Evolutionary conservation across 2,797 vertebrate species (phyloP).

Genomic region (Gorsachius magnificus): DNA sequence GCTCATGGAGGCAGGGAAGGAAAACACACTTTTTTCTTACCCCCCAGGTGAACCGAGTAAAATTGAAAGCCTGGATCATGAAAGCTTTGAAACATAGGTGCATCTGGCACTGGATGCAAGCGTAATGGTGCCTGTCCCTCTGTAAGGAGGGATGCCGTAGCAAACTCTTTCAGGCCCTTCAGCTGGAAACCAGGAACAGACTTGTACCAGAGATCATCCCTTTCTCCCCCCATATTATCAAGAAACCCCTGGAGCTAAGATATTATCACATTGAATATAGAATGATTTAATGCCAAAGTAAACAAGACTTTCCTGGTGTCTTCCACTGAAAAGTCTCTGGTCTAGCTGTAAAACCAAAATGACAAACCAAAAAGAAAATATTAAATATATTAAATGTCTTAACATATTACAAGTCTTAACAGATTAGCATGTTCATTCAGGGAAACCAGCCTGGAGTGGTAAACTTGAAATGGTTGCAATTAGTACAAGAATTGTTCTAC

Average conservation of each 20-base stretch:
- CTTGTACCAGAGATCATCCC: background rate
- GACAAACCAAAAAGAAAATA: background rate
- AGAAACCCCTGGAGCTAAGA: conserved; percentile 7
- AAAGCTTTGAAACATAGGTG: background rate
- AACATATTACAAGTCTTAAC: conserved; percentile 34
- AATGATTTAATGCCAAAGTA: conserved; percentile 14
- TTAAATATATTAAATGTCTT: background rate
- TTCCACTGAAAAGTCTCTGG: background rate
- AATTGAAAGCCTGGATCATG: background rate
- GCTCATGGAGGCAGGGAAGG: background rate
- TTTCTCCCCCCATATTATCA: background rate
- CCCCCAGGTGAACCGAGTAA: background rate
- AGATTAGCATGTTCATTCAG: conserved; percentile 11
- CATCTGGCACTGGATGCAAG: background rate
- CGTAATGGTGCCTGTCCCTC: background rate
- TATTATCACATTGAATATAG: background rate
- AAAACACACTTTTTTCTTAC: background rate
- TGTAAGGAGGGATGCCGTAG: background rate
- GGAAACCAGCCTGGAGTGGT: conserved; percentile 3
- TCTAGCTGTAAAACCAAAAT: conserved; percentile 37
- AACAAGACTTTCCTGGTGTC: conserved; percentile 3
- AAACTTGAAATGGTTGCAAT: conserved; percentile 33
- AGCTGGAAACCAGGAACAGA: background rate
- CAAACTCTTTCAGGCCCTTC: background rate
- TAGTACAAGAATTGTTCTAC: conserved; percentile 49